A percentile compares a stretch with the other conserved stretches of the same genome.
Evolutionary conservation across 2,888 invertebrate genomes (phyloP).

Genomic region (Leptogaster cylindrica): DNA sequence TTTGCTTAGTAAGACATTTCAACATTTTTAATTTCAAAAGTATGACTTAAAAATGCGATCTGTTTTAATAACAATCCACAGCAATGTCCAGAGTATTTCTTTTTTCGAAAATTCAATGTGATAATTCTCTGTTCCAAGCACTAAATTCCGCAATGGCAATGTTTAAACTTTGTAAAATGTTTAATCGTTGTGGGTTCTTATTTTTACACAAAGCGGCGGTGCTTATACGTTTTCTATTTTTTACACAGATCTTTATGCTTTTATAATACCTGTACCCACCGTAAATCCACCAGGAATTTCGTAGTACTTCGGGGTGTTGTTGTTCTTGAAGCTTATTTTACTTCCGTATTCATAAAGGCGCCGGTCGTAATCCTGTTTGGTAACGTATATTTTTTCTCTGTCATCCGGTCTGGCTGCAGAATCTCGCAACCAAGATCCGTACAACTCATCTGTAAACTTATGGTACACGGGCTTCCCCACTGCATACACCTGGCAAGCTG

Average conservation of each 20-base stretch:
- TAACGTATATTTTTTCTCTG: conserved; percentile 81
- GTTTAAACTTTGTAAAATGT: too few relatives aligned
- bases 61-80: too few relatives aligned
- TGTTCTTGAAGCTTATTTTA: conserved; percentile 71
- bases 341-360: conserved; percentile 79
- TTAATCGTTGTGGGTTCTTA: too few relatives aligned
- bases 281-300: conserved; percentile 61
- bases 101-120: too few relatives aligned
- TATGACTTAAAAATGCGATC: too few relatives aligned
- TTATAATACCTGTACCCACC: conserved; percentile 53
- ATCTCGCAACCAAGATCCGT: conserved; percentile 89
- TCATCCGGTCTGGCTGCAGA: conserved; percentile 57
- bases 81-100: too few relatives aligned
- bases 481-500: conserved; percentile 87
- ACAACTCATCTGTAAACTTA: conserved; percentile 75
- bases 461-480: conserved; percentile 94
- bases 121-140: too few relatives aligned
- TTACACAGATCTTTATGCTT: background rate
- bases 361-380: conserved; percentile 75
- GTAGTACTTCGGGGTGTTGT: conserved; percentile 64
- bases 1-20: too few relatives aligned
- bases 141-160: too few relatives aligned
- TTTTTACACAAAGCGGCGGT: too few relatives aligned
- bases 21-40: too few relatives aligned
- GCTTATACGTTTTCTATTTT: background rate